Base-by-base conservation (phyloP, 2,113 vertebrate species). In the Oncorhynchus tshawytscha region DNA sequence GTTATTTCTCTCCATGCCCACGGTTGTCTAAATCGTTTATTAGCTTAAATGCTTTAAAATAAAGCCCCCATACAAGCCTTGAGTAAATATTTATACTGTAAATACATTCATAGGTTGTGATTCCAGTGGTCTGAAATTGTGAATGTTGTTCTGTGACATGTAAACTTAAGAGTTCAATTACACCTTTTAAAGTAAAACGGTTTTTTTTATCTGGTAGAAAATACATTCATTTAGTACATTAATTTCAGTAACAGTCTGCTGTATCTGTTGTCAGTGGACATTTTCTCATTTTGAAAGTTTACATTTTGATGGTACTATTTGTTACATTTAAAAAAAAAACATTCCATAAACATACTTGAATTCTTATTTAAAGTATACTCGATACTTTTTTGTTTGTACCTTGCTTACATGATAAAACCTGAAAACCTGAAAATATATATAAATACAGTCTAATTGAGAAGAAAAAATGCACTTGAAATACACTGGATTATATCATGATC, bases 341-440 rank as follows among this genome's bases (percentile, higher is more conserved):
- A 99, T 99, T 99, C 97, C 97, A 95, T 93, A 94, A 92, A 94
- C 94, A 97, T 98, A 99, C 97, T 99, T 99, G 97, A 99, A 99
- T 96, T 96, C 92, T 96, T 98, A 98, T 99, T 99, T 98, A 98
- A 99, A 91, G 92, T 34, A 27, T 96, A 97, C 94, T 95, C 94
- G 89, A 92, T 92, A 20, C 91, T 91, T 93, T 87, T 91, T 87
- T 94, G 93, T 94, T 90, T 87, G 70, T 86, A 48, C 80, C 85
- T 94, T 94, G 94, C 94, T 94, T 96, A 95, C 95, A 94, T 94
- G 94, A 95, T 95, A 93, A 95, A 92, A 94, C 93, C 93, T 93
- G 94, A 95, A 96, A 96, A 97, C 94, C 93, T 94, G 92, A 95
- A 88, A 86, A 85, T 90, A 74, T 70, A 62, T 76, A 84, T 88